Evolutionary conservation across 1,140 invertebrate species (phyloP).

Genomic region (Ephestia elutella): DNA sequence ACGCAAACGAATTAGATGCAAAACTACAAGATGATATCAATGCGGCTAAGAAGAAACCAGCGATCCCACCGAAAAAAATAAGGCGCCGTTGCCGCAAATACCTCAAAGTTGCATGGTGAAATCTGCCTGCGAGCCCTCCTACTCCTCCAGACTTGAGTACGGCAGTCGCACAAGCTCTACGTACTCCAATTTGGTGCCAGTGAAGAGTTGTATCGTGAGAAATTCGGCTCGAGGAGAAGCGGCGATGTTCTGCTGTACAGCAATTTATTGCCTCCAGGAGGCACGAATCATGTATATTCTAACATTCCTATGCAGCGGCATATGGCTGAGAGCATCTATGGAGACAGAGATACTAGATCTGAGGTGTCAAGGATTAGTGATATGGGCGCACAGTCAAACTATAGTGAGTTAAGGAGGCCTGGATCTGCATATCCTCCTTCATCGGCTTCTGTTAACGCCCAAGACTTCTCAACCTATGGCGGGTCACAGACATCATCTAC

Average conservation of each 20-base stretch:
- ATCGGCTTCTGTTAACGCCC: conserved; percentile 66
- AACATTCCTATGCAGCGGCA: conserved; percentile 63
- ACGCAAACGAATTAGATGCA: conserved; percentile 71
- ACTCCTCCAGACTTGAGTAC: conserved; percentile 63
- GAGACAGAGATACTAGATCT: conserved; percentile 63
- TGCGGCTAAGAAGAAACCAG: conserved; percentile 58
- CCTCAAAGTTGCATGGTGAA: conserved; percentile 69
- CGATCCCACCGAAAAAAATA: conserved; percentile 68
- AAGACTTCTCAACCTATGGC: conserved; percentile 80
- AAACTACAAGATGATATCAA: conserved; percentile 73
- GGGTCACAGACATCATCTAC: conserved; percentile 80
- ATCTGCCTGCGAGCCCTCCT: conserved; percentile 68
- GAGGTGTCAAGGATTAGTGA: conserved; percentile 61
- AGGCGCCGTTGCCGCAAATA: conserved; percentile 71
- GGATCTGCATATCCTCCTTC: conserved; percentile 65
- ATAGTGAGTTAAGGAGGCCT: conserved; percentile 85
- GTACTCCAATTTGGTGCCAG: conserved; percentile 68
- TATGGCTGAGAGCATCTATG: conserved; percentile 58
- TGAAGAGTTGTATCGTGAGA: conserved; percentile 71
- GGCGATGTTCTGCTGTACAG: conserved; percentile 74
- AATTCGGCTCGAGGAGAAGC: conserved; percentile 63
- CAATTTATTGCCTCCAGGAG: conserved; percentile 70
- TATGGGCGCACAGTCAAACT: conserved; percentile 79
- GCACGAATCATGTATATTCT: conserved; percentile 71
- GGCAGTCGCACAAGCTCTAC: conserved; percentile 62